phyloP scores from a whole-genome alignment of 2,888 invertebrate species.

The Coleophora flavipennella region DNA sequence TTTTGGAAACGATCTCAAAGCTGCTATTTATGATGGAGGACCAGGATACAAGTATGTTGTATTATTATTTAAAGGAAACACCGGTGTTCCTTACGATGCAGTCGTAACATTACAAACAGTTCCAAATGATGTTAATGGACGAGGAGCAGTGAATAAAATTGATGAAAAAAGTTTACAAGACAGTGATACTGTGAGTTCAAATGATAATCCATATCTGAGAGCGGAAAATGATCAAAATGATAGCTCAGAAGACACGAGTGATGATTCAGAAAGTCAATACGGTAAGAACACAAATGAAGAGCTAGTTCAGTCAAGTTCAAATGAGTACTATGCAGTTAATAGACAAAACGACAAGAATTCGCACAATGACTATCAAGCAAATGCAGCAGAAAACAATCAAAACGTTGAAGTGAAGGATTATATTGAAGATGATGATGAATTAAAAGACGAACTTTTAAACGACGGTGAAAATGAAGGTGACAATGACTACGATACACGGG shows the following conservation, averaged over 20 bases:
- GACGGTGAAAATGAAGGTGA: conserved; percentile 8
- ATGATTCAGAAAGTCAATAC: conserved; percentile 17
- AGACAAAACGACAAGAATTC: conserved; percentile 12
- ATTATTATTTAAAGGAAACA: conserved; percentile 50
- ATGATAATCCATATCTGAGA: not conserved
- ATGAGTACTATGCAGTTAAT: conserved; percentile 34
- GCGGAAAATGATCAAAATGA: conserved; percentile 33
- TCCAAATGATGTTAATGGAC: conserved; percentile 17
- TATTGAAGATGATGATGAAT: conserved; percentile 18
- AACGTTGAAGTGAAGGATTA: conserved; percentile 16
- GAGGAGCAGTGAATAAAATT: conserved; percentile 9
- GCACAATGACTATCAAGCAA: conserved; percentile 14
- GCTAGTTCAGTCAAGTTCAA: conserved; percentile 37
- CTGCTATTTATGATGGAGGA: conserved; percentile 55
- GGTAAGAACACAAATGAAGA: conserved; percentile 26
- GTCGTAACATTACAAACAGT: conserved; percentile 52
- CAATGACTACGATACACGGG: not conserved
- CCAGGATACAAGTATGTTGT: conserved; percentile 61
- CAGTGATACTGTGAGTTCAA: not conserved
- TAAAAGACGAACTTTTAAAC: conserved; percentile 14
- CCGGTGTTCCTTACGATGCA: conserved; percentile 46
- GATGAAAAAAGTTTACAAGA: conserved; percentile 1
- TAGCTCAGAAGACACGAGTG: conserved; percentile 22
- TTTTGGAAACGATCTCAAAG: conserved; percentile 57
- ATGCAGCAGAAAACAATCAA: conserved; percentile 5